phyloP scores from a whole-genome alignment of 2,113 vertebrate genomes.

The Callithrix jacchus region DNA sequence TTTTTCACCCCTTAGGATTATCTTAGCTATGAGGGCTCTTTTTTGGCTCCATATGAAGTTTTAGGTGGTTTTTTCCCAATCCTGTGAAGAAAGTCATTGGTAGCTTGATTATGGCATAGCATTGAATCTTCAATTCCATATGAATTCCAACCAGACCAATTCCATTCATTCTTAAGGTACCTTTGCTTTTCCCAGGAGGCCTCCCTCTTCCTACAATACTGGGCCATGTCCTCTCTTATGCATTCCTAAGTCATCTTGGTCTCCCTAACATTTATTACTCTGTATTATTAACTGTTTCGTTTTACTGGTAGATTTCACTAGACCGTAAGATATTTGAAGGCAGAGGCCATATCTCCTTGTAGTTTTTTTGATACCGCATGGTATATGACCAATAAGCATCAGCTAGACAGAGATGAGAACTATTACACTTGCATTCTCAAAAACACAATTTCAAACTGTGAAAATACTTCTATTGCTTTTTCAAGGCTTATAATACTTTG shows the following conservation, averaged over 20 bases:
- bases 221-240: background rate
- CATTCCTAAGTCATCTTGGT: background rate
- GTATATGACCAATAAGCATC: background rate
- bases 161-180: background rate
- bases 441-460: background rate
- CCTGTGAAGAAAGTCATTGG: too few species aligned
- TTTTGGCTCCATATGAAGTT: too few species aligned
- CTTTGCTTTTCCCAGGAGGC: background rate
- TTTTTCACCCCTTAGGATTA: too few species aligned
- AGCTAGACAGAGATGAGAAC: background rate
- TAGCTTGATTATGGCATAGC: too few species aligned
- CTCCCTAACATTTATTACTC: background rate
- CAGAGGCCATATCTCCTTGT: background rate
- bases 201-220: background rate
- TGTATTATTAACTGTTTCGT: background rate
- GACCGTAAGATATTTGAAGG: background rate
- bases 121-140: background rate
- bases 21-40: too few species aligned
- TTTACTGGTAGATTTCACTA: background rate
- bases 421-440: background rate
- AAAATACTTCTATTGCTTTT: background rate
- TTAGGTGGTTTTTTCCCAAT: too few species aligned
- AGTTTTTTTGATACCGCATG: background rate
- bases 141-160: background rate
- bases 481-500: background rate